Evolutionary conservation across 1,140 invertebrate genomes (phyloP).

Genomic region (Heliconius himera): DNA sequence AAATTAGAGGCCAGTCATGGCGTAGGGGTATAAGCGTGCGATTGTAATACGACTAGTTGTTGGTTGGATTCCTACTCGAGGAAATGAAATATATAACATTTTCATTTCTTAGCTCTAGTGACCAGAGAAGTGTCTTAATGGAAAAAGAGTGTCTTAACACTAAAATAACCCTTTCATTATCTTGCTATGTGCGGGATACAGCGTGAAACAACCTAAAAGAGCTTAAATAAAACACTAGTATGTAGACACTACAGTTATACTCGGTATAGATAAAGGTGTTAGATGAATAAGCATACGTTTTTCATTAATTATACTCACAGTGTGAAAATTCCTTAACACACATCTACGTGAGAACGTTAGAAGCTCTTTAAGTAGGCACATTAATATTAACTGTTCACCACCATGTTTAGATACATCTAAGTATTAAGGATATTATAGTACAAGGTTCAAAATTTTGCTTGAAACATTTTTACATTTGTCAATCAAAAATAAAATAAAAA

Average conservation of each 20-base stretch:
- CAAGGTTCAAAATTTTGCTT: neutral
- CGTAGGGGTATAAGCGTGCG: no score
- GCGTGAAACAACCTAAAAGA: neutral
- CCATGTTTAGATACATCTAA: neutral
- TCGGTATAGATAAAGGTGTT: neutral
- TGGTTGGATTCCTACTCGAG: no score
- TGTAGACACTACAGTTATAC: neutral
- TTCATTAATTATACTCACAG: constrained; percentile 48
- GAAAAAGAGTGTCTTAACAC: no score
- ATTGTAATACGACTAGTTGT: no score
- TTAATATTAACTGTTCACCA: neutral
- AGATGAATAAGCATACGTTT: constrained; percentile 24
- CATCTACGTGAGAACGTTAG: constrained; percentile 48
- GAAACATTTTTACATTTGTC: neutral
- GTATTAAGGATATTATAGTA: neutral
- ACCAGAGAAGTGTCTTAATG: no score
- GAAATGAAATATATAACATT: no score
- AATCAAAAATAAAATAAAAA: no score
- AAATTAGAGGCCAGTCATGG: no score
- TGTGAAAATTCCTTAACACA: constrained; percentile 53
- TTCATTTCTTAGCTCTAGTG: no score
- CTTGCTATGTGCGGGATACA: no score
- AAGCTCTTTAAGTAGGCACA: neutral
- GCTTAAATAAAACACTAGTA: neutral
- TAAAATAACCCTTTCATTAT: no score